phyloP scores from a whole-genome alignment of 2,113 vertebrate species.

The Ameiurus melas region DNA sequence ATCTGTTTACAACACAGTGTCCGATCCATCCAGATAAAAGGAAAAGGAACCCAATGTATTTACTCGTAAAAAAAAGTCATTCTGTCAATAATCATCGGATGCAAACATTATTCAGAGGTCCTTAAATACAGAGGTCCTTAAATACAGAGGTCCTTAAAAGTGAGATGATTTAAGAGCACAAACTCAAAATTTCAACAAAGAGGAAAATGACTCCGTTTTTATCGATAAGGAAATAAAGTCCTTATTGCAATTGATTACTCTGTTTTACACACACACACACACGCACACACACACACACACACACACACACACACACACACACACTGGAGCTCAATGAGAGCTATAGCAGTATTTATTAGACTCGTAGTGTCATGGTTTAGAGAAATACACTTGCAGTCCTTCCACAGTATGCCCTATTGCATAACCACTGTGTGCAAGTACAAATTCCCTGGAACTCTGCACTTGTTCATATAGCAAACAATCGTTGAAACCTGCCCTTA shows the following conservation, averaged over 20 bases:
- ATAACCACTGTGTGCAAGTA: neutral
- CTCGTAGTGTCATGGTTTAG: neutral
- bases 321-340: neutral
- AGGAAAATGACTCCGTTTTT: neutral
- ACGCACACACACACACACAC: neutral
- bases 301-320: neutral
- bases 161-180: too few species aligned
- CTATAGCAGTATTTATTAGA: neutral
- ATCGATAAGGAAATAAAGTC: neutral
- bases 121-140: too few species aligned
- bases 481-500: neutral
- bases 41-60: neutral
- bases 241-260: neutral
- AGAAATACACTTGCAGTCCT: neutral
- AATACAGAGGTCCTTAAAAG: too few species aligned
- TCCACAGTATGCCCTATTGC: neutral
- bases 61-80: neutral
- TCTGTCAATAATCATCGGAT: neutral
- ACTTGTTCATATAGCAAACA: neutral
- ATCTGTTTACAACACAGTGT: neutral
- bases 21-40: neutral
- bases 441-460: neutral
- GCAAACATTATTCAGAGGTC: too few species aligned
- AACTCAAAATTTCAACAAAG: neutral
- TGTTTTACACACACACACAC: neutral